Conservation (phyloP, 2,888 invertebrate species). For the Ectemnius cavifrons region DNA sequence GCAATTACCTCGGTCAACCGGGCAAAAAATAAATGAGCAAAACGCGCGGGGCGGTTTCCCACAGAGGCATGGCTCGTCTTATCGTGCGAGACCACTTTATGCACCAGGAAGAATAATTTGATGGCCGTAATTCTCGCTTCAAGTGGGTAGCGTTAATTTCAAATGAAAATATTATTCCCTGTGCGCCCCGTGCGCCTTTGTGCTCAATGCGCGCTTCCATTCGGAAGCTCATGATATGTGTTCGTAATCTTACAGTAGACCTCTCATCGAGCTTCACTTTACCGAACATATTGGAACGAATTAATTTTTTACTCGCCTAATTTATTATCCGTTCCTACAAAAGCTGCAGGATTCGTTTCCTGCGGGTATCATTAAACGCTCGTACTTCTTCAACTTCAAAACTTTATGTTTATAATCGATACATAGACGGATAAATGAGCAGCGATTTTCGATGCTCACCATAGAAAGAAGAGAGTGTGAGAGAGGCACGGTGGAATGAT, state of each 20-base stretch:
- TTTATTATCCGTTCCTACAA: background rate
- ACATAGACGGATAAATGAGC: slow-evolving; percentile 3
- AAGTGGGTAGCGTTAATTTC: background rate
- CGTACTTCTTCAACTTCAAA: no score
- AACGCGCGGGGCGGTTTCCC: background rate
- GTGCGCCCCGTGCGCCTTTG: no score
- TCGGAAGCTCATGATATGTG: no score
- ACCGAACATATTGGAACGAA: no score
- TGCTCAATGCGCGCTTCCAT: no score
- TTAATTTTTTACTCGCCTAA: background rate
- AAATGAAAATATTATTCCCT: slow-evolving; percentile 4
- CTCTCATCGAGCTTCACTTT: no score
- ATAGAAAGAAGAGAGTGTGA: slow-evolving; percentile 11
- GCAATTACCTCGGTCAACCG: no score
- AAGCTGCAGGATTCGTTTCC: no score
- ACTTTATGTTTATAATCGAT: background rate
- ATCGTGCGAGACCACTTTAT: background rate
- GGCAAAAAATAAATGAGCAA: background rate
- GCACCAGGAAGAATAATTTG: background rate
- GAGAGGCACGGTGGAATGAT: slow-evolving; percentile 7
- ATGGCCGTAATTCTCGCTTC: slow-evolving; percentile 4
- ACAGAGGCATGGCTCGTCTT: background rate
- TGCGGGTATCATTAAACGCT: no score
- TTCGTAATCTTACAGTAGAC: no score
- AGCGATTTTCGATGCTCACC: background rate